Conservation (phyloP, 2,888 invertebrate genomes). For the Amphipoea lucens region DNA sequence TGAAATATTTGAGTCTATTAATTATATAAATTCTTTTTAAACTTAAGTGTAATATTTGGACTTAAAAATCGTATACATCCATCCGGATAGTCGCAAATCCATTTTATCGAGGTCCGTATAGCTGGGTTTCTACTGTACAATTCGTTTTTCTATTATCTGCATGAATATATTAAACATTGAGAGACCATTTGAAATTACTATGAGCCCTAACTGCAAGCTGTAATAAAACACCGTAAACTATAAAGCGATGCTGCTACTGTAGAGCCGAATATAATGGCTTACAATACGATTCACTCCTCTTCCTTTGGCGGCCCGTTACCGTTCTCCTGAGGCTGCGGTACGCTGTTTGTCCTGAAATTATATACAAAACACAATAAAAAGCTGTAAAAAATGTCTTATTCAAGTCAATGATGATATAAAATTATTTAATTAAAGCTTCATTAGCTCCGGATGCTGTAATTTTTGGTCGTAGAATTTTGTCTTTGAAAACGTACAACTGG, state of each 20-base stretch:
- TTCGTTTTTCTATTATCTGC: constrained; percentile 35
- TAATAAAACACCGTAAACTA: constrained; percentile 57
- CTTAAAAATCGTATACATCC: constrained; percentile 33
- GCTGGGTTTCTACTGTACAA: constrained; percentile 37
- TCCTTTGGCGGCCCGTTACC: constrained; percentile 45
- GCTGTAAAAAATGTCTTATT: not conserved
- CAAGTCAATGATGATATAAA: not conserved
- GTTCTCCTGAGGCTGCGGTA: constrained; percentile 51
- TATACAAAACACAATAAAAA: not conserved
- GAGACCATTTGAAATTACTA: constrained; percentile 42
- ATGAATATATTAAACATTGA: constrained; percentile 44
- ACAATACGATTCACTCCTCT: constrained; percentile 52
- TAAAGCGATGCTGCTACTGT: constrained; percentile 56
- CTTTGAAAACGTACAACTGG: not conserved
- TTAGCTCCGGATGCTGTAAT: too few relatives aligned
- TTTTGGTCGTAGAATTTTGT: not conserved
- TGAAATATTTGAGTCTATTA: not conserved
- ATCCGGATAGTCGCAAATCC: constrained; percentile 2
- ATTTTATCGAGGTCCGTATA: constrained; percentile 3
- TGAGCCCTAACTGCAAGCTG: constrained; percentile 51
- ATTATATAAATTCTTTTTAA: constrained; percentile 22
- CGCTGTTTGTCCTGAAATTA: constrained; percentile 50
- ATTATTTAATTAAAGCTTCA: not conserved
- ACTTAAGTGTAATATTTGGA: constrained; percentile 39
- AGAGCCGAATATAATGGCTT: constrained; percentile 52